Evolutionary conservation across 2,888 invertebrate species (phyloP), one percentile per base, ranked within the genome.

Genomic region (Cephonodes hylas): DNA sequence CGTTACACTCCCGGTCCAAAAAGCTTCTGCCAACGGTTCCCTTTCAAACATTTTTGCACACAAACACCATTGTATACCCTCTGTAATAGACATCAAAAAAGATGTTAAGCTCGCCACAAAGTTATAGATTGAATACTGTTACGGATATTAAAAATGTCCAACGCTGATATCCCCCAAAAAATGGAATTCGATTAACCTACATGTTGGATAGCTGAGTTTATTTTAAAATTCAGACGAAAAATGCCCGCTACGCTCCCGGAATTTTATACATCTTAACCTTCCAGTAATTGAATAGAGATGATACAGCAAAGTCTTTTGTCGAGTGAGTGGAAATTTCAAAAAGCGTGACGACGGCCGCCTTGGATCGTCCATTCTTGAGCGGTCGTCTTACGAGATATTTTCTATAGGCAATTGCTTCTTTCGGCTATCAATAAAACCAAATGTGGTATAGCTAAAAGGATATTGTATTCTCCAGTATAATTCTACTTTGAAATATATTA

Each of bases 211-310:
- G 53, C 53, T 18, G 31, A 53, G 53, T 53, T 53, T 53, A 53
- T 53, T 53, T 53, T 53, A 53, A 53, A 53, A 53, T 53, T 31
- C 31, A 31, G 53, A 53, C 15, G 18, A 53, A 53, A 48, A 53
- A 53, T 53, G 31, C 53, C 53, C 25, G 53, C 53, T 3, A 53
- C 18, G 53, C 18, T 10, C 18, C 8, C 18, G 58, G 42, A 42
- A 59, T 44, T 13, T 69, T 70, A 72, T 71, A 73, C 76, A 69
- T 72, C 69, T 77, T 80, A 81, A 83, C 83, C 84, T 81, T 80
- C 69, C 70, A 71, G 78, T 85, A 88, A 86, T 86, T 85, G 84
- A 83, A 85, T 80, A 81, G 81, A 81, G 80, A 80, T 85, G 85
- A 86, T 76, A 82, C 81, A 80, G 81, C 83, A 81, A 73, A 77